These are phyloP conservation scores for Achroia grisella DNA, from an alignment of 1,140 invertebrate species.

Conservation along the genomic window DNA sequence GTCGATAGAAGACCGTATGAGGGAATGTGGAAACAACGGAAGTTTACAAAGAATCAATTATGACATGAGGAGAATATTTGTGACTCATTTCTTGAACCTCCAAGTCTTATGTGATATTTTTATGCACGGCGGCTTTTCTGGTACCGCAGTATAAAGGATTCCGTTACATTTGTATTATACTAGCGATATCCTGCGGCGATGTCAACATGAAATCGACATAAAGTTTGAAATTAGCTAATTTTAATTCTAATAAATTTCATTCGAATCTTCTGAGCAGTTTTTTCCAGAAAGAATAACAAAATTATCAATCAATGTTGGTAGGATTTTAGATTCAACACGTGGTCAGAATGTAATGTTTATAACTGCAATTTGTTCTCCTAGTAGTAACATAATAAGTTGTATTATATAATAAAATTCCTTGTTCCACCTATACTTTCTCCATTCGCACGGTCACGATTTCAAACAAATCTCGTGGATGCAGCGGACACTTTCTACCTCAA, in stretches of 20 bases:
- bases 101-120: not conserved
- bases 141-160: too few species aligned
- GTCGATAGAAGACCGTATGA: constrained; percentile 19
- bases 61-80: constrained; percentile 25
- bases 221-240: too few species aligned
- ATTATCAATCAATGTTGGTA: too few species aligned
- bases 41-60: constrained; percentile 38
- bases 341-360: not conserved
- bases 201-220: too few species aligned
- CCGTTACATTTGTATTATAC: too few species aligned
- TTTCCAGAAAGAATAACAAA: too few species aligned
- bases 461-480: constrained; percentile 1
- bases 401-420: constrained; percentile 16
- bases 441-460: constrained; percentile 46
- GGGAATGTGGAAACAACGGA: constrained; percentile 43
- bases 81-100: constrained; percentile 24
- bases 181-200: too few species aligned
- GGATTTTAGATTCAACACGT: not conserved
- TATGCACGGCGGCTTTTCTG: too few species aligned
- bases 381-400: constrained; percentile 1
- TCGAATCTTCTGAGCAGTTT: too few species aligned
- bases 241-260: too few species aligned
- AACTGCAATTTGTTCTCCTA: not conserved
- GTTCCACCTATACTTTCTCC: constrained; percentile 38
- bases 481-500: constrained; percentile 44